Evolutionary conservation across 92 coral and sea anemone species (phyloP).

Genomic region (Micromussa lordhowensis): DNA sequence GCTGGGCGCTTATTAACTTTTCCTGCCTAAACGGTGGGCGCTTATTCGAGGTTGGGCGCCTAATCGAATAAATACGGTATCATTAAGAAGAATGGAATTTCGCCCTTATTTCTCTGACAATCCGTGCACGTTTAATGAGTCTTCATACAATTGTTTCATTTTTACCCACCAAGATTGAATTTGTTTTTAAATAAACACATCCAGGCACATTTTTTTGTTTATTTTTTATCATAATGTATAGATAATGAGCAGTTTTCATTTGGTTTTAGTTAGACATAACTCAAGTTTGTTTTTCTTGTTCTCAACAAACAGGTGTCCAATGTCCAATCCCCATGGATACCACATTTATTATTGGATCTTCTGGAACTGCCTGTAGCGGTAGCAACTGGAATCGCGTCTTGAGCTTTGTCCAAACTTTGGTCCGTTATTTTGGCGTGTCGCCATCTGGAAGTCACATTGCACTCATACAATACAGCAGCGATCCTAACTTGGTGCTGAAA

Average conservation of each 20-base stretch:
- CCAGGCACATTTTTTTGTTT: no score
- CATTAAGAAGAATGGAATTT: background rate
- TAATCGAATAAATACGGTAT: no score
- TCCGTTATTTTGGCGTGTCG: conserved; percentile 72
- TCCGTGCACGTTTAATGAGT: background rate
- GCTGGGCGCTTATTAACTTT: no score
- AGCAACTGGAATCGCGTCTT: conserved; percentile 71
- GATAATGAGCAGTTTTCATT: background rate
- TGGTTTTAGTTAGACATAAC: no score
- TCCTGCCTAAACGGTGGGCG: no score
- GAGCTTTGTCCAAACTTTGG: conserved; percentile 70
- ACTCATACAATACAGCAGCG: conserved; percentile 58
- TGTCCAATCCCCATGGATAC: conserved; percentile 84
- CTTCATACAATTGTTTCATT: no score
- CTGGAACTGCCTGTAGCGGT: conserved; percentile 70
- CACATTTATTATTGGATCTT: conserved; percentile 83
- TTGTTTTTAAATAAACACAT: no score
- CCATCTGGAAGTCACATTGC: conserved; percentile 75
- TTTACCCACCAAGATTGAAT: no score
- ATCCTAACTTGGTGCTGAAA: conserved; percentile 65
- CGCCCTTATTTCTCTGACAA: background rate
- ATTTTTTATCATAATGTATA: no score
- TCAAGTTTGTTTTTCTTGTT: no score
- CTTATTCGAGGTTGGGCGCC: no score
- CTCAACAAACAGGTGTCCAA: conserved; percentile 40